These are phyloP conservation scores for Istiophorus platypterus DNA, from an alignment of 2,113 vertebrate genomes.

Conservation along the genomic window DNA sequence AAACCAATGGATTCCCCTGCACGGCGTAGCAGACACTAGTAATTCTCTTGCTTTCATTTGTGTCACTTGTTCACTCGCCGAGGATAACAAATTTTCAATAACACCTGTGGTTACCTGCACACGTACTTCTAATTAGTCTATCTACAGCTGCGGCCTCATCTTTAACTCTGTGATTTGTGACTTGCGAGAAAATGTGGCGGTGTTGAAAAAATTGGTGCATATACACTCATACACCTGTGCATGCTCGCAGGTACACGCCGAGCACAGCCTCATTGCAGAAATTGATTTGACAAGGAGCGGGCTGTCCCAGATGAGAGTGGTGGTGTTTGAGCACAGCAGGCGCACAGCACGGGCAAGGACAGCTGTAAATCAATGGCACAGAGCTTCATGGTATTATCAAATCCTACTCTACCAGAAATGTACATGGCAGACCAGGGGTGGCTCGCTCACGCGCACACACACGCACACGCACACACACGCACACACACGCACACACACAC, in stretches of 20 bases:
- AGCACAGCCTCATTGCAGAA: constrained; percentile 6
- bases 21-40: neutral
- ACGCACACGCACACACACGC: neutral
- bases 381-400: constrained; percentile 59
- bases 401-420: constrained; percentile 39
- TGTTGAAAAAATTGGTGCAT: constrained; percentile 27
- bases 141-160: constrained; percentile 47
- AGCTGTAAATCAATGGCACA: constrained; percentile 69
- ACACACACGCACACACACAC: too few relatives aligned
- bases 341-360: constrained; percentile 37
- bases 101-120: constrained; percentile 53
- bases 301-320: constrained; percentile 55
- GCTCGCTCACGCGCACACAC: neutral
- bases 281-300: constrained; percentile 66
- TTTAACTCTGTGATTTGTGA: constrained; percentile 51
- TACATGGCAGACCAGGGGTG: neutral
- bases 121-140: constrained; percentile 35
- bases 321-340: constrained; percentile 48
- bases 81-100: constrained; percentile 36
- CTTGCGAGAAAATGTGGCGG: neutral
- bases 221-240: constrained; percentile 11
- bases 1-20: constrained; percentile 53
- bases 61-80: constrained; percentile 19
- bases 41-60: constrained; percentile 25
- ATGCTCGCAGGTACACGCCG: neutral